Percentiles rank a stretch among this genome's conserved stretches.
Conservation (phyloP, 2,888 invertebrate species). For the Thereva nobilitata region DNA sequence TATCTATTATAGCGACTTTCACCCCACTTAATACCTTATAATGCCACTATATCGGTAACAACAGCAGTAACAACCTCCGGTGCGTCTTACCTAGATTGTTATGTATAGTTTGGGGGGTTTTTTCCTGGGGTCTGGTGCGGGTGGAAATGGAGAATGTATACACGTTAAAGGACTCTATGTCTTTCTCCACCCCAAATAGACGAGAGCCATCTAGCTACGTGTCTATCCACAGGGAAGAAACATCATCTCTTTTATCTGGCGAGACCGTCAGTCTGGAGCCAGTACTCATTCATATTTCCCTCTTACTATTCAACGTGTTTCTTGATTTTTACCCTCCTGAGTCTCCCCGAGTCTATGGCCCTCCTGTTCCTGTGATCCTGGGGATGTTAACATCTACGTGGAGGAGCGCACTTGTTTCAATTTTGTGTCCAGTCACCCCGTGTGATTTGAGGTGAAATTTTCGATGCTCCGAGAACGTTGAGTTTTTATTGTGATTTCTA, state of each 20-base stretch:
- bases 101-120: background rate
- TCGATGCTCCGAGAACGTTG: constrained; percentile 3
- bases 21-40: constrained; percentile 33
- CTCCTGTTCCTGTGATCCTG: constrained; percentile 31
- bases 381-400: constrained; percentile 31
- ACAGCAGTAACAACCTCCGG: constrained; percentile 26
- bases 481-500: too few species aligned
- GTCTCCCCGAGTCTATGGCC: constrained; percentile 12
- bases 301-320: constrained; percentile 42
- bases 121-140: too few species aligned
- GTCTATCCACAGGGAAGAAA: constrained; percentile 38
- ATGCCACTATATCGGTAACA: constrained; percentile 28
- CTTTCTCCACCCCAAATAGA: background rate
- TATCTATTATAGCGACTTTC: constrained; percentile 4
- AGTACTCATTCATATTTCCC: constrained; percentile 43
- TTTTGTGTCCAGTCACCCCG: constrained; percentile 29
- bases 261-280: constrained; percentile 44
- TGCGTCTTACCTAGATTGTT: constrained; percentile 32
- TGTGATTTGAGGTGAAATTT: constrained; percentile 35
- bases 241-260: constrained; percentile 42
- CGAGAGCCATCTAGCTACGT: constrained; percentile 28
- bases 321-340: constrained; percentile 41
- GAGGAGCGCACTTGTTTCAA: constrained; percentile 28
- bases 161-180: constrained; percentile 7
- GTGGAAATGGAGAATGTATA: background rate